Base-by-base conservation (phyloP, 2,888 invertebrate genomes). In the Cephus spinipes region DNA sequence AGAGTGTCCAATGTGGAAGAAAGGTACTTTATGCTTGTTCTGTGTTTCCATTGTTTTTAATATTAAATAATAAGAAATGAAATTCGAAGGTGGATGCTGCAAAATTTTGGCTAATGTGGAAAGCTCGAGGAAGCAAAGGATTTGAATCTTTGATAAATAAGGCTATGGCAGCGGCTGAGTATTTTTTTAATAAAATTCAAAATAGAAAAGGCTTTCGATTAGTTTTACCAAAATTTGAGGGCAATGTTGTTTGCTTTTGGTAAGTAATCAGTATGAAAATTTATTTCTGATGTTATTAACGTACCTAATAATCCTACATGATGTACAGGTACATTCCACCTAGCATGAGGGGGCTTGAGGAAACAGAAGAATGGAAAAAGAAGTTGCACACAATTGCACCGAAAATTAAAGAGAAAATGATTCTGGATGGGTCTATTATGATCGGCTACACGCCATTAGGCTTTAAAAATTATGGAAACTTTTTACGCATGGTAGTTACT, bases 21-120 rank as follows among this genome's bases (percentile, higher is more conserved):
- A 98, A 98, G 93, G 96, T 94, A 9, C 23, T 40, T 6, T 32
- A 71, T 30, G 1, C 69, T 30, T 69, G 4, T 69, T 30, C 30
- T 69, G 12, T 69, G 12, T 30, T 40, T 30, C 31, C 15, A 30
- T 30, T 9, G 23, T 15, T 40, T 40, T 40, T 15, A 23, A 23
- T 23, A 71, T 30, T 30, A 30, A 71, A 3, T 30, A 71, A 40
- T 23, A 9, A 9, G 9, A 40, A 40, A 40, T 40, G 6, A 23
- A 40, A 32, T 30, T 71, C 11, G 4, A 71, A 94, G 94, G 94
- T 97, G 77, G 98, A 98, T 90, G 95, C 96, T 1, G 96, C 98
- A 89, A 98, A 98, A 91, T 93, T 98, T 11, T 98, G 98, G 98
- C 91, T 97, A 82, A 96, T 97, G 95, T 97, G 98, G 95, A 96